Conservation (phyloP, 2,797 vertebrate genomes). For the Ctenopoma kingsleyae region DNA sequence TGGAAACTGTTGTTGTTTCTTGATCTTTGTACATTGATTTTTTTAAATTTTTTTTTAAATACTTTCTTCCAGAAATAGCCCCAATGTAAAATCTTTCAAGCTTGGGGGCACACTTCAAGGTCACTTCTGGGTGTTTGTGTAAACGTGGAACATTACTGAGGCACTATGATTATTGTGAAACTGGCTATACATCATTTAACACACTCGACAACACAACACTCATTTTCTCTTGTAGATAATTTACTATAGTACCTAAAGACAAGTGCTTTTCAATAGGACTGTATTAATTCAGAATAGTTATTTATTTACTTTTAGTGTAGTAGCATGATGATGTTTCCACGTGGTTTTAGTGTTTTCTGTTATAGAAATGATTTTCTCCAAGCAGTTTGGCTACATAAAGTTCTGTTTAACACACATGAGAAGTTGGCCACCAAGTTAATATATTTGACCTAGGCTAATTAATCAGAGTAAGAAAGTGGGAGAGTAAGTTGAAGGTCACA, state of each 20-base stretch:
- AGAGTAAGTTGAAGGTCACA: neutral
- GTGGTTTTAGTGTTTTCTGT: neutral
- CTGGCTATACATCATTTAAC: conserved; percentile 1
- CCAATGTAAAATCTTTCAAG: conserved; percentile 19
- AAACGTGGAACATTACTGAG: conserved; percentile 49
- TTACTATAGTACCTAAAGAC: neutral
- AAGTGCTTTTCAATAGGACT: neutral
- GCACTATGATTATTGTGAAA: conserved; percentile 20
- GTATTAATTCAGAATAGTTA: neutral
- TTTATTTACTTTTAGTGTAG: neutral
- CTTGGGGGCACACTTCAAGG: conserved; percentile 16
- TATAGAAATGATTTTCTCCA: neutral
- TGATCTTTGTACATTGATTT: neutral
- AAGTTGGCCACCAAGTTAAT: neutral
- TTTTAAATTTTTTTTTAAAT: neutral
- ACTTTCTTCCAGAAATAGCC: conserved; percentile 30
- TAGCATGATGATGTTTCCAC: neutral
- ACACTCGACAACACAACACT: neutral
- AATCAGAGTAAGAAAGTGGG: neutral
- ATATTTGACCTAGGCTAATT: neutral
- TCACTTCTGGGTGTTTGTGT: conserved; percentile 27
- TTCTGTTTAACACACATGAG: neutral
- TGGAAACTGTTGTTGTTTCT: neutral
- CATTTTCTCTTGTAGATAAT: neutral
- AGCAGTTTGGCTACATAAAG: neutral